Base-by-base conservation (phyloP, 2,888 invertebrate species). In the Boloria selene region DNA sequence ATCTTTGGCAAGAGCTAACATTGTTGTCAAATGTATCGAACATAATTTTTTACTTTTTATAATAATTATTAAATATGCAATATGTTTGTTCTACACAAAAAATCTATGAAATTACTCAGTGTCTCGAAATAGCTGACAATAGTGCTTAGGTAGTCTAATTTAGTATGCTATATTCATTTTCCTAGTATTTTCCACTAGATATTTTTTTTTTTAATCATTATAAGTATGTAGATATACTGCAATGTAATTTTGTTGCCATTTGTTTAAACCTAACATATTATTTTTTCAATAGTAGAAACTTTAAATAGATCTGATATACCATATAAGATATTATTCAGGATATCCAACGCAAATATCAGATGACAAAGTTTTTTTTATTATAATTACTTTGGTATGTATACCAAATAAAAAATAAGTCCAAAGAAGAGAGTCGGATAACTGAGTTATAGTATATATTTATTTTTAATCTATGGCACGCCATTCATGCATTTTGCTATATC, bases 361-460 rank as follows among this genome's bases (percentile, higher is more conserved):
- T 49, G 22, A 53, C 42, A 52, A 50, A 42, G 54, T 50, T 54
- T 61, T 51, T 44, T 58, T 52, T 52, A 65, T 47, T 54, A 61
- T 58, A 74, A 69, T 70, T 72, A 60, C 69, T 73, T 76, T 76
- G 81, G 79, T 79, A 77, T 81, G 71, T 65, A 75, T 87, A 84
- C 88, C 85, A 85, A 84, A 83, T 75, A 75, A 76, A 79, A 82
- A 87, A 82, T 84, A 79, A 86, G 89, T 90, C 90, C 90, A 90
- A 90, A 90, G 90, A 89, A 78, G 50, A 58, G 61, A 56, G 51
- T 61, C 58, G 68, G 53, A 58, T 64, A 65, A 61, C 49, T 58
- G 68, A 70, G 53, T 70, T 70, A 64, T 65, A 82, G 77, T 81
- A 82, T 77, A 79, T 86, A 87, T 88, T 86, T 88, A 86, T 86